Percentiles rank a stretch among this genome's conserved stretches.
Evolutionary conservation across 2,113 vertebrate species (phyloP).

Genomic region (Mormoops blainvillei): DNA sequence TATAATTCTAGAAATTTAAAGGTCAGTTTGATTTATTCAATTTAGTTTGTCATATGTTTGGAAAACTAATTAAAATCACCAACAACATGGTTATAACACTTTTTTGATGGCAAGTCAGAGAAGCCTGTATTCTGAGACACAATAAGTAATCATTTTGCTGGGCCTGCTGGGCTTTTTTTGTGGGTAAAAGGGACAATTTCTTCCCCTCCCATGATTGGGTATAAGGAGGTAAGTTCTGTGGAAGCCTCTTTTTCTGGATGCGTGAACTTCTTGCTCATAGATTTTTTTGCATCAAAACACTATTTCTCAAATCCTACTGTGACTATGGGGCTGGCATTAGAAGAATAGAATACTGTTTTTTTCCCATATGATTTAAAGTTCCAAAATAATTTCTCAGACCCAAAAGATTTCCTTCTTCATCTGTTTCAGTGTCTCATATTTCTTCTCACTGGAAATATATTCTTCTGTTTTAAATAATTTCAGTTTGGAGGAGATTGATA

Average conservation of each 20-base stretch:
- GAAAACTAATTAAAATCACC: slow-evolving; percentile 82
- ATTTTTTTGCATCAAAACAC: background rate
- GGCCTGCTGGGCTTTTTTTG: background rate
- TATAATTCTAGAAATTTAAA: slow-evolving; percentile 82
- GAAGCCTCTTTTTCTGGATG: background rate
- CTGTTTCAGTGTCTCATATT: background rate
- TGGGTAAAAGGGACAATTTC: background rate
- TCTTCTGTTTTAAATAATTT: slow-evolving; percentile 18
- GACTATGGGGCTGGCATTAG: background rate
- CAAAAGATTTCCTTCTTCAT: background rate
- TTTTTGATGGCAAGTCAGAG: slow-evolving; percentile 54
- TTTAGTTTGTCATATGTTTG: slow-evolving; percentile 80
- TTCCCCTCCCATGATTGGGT: background rate
- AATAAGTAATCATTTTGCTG: background rate
- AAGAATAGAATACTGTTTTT: background rate
- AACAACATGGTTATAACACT: slow-evolving; percentile 71
- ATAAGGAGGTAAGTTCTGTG: background rate
- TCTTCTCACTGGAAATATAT: background rate
- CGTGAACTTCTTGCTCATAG: background rate
- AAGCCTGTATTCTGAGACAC: slow-evolving; percentile 13
- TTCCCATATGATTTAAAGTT: background rate
- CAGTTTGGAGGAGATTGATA: background rate
- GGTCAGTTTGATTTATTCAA: slow-evolving; percentile 81
- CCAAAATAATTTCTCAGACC: background rate
- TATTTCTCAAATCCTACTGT: background rate